A percentile compares a stretch with the other conserved stretches of the same genome.
These are phyloP conservation scores for Brachypalpus laphriformis DNA, from an alignment of 2,888 invertebrate species.

Conservation along the genomic window DNA sequence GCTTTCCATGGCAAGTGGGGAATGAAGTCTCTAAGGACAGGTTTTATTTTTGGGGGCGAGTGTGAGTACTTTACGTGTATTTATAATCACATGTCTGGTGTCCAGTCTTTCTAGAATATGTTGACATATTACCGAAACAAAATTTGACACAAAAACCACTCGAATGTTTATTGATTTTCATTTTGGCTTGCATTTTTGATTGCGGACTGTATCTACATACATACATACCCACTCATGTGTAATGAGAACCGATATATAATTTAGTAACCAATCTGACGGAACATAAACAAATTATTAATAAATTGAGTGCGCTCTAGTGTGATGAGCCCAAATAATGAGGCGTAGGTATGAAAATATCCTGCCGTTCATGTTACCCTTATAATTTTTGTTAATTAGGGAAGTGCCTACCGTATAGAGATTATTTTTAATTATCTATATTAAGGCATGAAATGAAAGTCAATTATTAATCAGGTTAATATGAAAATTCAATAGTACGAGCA, in stretches of 20 bases:
- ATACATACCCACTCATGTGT: background rate
- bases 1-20: background rate
- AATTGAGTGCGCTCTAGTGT: background rate
- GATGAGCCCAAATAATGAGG: background rate
- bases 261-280: background rate
- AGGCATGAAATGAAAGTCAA: no score
- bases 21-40: background rate
- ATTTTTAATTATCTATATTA: no score
- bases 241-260: conserved; percentile 1
- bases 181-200: background rate
- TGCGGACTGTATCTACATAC: background rate
- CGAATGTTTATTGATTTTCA: conserved; percentile 19
- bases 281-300: background rate
- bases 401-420: no score
- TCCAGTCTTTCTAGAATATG: background rate
- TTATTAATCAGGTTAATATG: no score
- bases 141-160: background rate
- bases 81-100: background rate
- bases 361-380: background rate
- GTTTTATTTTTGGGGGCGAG: background rate
- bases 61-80: background rate
- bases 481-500: no score
- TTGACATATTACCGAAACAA: background rate
- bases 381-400: background rate
- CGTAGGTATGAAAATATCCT: background rate